Conservation (phyloP, 2,113 vertebrate species). For the Ophiodon elongatus region DNA sequence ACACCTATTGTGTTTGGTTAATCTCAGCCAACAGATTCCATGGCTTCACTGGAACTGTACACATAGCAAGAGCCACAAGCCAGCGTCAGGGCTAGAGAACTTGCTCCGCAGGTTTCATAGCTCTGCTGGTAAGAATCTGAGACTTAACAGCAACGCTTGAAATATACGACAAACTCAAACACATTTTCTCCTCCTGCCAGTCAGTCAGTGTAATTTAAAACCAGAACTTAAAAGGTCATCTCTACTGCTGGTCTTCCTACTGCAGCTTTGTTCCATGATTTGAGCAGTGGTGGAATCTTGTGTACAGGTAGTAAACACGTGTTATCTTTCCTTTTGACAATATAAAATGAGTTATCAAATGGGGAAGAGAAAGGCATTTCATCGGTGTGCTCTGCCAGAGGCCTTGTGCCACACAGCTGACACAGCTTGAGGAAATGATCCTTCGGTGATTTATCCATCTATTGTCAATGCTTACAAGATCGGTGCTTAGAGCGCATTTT, state of each 20-base stretch:
- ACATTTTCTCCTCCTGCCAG: neutral
- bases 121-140: neutral
- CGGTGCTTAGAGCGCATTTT: too few species aligned
- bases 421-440: too few species aligned
- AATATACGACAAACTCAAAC: too few species aligned
- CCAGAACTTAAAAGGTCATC: neutral
- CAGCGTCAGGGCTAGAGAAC: neutral
- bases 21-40: slow-evolving; percentile 7
- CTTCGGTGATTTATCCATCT: too few species aligned
- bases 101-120: slow-evolving; percentile 36
- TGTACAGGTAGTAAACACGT: too few species aligned
- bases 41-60: neutral
- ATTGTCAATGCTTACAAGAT: too few species aligned
- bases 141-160: too few species aligned
- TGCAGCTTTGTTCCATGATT: neutral
- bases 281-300: too few species aligned
- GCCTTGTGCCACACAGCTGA: neutral
- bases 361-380: too few species aligned
- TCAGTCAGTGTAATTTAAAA: neutral
- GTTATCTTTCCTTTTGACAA: too few species aligned
- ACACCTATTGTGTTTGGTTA: neutral
- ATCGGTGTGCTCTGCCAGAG: too few species aligned
- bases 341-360: too few species aligned
- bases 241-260: neutral
- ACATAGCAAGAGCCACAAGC: neutral